A percentile compares a stretch with the other conserved stretches of the same genome.
These are phyloP conservation scores for Drosophila prolongata DNA, from an alignment of 2,888 invertebrate species.

Conservation along the genomic window DNA sequence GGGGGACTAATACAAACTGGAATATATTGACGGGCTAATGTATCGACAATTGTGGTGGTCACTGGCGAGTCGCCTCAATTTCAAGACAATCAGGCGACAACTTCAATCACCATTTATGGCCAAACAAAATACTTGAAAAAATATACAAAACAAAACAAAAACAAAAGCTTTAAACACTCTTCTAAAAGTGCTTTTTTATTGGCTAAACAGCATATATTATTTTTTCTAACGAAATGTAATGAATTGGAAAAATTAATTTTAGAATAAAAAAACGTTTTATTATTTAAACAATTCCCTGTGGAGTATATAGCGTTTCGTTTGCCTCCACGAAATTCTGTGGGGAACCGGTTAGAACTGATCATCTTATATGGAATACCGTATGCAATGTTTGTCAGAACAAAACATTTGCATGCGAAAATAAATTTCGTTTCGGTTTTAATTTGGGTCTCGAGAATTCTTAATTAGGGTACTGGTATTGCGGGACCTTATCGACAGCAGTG, in stretches of 20 bases:
- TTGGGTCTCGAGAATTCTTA: conserved; percentile 19
- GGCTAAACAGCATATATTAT: no score
- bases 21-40: conserved; percentile 34
- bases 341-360: conserved; percentile 53
- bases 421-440: conserved; percentile 27
- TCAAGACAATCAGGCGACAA: conserved; percentile 64
- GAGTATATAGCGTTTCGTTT: background rate
- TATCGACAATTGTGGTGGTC: conserved; percentile 40
- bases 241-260: background rate
- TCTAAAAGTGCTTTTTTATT: background rate
- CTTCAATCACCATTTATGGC: conserved; percentile 60
- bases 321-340: conserved; percentile 9
- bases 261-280: no score
- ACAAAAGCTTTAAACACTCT: background rate
- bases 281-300: background rate
- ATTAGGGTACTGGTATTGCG: conserved; percentile 20
- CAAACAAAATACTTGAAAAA: conserved; percentile 21
- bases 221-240: background rate
- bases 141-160: background rate
- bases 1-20: conserved; percentile 7
- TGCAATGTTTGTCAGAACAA: conserved; percentile 27
- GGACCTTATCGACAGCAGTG: conserved; percentile 17
- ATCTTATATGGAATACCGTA: conserved; percentile 8
- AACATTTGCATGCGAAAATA: conserved; percentile 36
- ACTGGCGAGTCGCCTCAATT: conserved; percentile 40